Conservation (phyloP, 2,113 vertebrate genomes). For the Cryptotis parvus region DNA sequence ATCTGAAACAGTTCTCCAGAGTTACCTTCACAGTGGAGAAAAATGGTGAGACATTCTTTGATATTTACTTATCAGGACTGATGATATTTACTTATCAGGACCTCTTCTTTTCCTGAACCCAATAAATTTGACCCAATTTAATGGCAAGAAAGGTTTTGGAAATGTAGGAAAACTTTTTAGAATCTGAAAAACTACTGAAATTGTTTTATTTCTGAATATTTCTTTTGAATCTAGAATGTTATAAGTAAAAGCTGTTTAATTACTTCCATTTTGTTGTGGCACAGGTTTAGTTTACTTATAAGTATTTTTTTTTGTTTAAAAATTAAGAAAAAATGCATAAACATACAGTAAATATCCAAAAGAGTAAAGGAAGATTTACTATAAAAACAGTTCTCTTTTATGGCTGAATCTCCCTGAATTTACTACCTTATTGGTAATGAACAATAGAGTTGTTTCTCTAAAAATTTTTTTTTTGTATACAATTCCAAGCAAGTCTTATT, state of each 20-base stretch:
- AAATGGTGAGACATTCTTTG: background rate
- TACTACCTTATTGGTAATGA: background rate
- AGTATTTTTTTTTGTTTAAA: background rate
- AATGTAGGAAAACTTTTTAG: background rate
- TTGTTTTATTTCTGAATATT: background rate
- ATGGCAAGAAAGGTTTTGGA: background rate
- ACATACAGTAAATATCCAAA: background rate
- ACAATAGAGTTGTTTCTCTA: background rate
- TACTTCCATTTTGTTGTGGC: no score
- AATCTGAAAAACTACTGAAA: background rate
- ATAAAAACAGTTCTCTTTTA: conserved; percentile 35
- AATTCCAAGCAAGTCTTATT: no score
- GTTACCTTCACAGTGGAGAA: background rate
- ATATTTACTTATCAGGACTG: background rate
- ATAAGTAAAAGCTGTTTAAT: no score
- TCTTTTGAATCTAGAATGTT: background rate
- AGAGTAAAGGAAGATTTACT: background rate
- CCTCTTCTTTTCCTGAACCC: background rate
- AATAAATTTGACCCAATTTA: background rate
- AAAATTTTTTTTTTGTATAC: background rate
- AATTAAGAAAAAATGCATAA: background rate
- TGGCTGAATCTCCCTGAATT: background rate
- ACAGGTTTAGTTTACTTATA: background rate
- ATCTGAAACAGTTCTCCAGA: background rate
- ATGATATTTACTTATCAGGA: background rate